Evolutionary conservation across 2,888 invertebrate genomes (phyloP), one percentile per base, ranked within the genome.

Genomic region (Tuta absoluta): DNA sequence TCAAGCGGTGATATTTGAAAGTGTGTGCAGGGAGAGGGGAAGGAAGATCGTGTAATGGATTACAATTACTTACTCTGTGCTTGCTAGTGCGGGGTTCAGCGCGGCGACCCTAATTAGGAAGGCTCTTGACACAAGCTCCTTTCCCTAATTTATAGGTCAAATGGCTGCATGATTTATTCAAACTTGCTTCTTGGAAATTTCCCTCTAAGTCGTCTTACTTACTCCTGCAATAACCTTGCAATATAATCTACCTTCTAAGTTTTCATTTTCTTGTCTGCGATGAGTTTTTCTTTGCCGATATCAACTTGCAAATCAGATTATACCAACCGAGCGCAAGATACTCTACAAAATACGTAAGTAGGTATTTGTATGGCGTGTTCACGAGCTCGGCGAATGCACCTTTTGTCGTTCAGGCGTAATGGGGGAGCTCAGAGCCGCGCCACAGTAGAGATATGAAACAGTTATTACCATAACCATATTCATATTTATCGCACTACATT

Each of bases 281-380:
- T 53, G 21, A 53, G 23, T 53, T 53, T 23, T 53, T 53, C 51
- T 51, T 19, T 24, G 23, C 23, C 12, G 51, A 53, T 53, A 53
- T 53, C 14, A 23, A 53, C 51, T 24, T 53, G 51, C 23, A 53
- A 53, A 23, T 53, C 51, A 12, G 51, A 53, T 53, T 23, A 53
- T 23, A 23, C 14, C 23, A 23, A 14, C 23, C 45, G 45, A 45
- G 49, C 23, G 51, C 23, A 23, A 23, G 51, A 28, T 57, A 14
- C n/a, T 28, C 33, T n/a, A 33, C 33, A 57, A 71, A n/a, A 80
- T 78, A 84, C 33, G 56, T 33, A 53, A n/a, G 28, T 28, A 17
- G 28, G 24, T 56, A 53, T 53, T 23, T 23, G 28, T 56, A 17
- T 56, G 17, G 14, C 8, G 33, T n/a, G 28, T 24, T 17, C 17